These are phyloP conservation scores for Drosophila teissieri DNA, from an alignment of 1,140 invertebrate species.

Conservation along the genomic window DNA sequence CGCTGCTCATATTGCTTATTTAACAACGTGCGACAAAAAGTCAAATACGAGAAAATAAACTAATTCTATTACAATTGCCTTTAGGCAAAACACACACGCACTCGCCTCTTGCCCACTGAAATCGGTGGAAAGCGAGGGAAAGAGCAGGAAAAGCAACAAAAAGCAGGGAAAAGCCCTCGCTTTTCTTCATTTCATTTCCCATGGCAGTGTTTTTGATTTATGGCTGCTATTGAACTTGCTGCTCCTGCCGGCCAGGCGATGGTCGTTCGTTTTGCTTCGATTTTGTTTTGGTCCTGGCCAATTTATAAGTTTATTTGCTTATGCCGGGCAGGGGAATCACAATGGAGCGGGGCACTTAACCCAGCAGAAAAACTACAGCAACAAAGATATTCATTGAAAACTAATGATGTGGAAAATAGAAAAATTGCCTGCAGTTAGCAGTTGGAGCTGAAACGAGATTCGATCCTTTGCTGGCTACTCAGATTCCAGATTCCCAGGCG, in stretches of 20 bases:
- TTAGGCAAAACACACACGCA: slow-evolving; percentile 26
- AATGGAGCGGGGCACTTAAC: slow-evolving; percentile 53
- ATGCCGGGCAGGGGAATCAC: slow-evolving; percentile 26
- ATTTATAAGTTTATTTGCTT: slow-evolving; percentile 80
- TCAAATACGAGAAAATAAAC: slow-evolving; percentile 69
- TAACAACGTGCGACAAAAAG: slow-evolving; percentile 61
- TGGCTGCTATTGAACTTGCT: slow-evolving; percentile 71
- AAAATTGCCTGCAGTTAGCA: slow-evolving; percentile 80
- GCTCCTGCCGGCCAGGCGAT: neutral
- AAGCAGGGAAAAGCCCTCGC: slow-evolving; percentile 13
- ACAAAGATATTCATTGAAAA: slow-evolving; percentile 76
- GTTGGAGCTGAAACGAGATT: slow-evolving; percentile 22
- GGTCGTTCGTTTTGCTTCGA: neutral
- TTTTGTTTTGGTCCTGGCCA: slow-evolving; percentile 49
- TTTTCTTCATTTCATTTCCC: slow-evolving; percentile 5
- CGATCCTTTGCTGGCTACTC: neutral
- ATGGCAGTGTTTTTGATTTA: slow-evolving; percentile 73
- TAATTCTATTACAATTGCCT: slow-evolving; percentile 73
- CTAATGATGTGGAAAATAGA: slow-evolving; percentile 82
- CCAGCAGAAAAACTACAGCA: slow-evolving; percentile 40
- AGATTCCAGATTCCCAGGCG: slow-evolving; percentile 16
- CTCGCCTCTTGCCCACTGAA: neutral
- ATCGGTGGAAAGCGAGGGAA: neutral
- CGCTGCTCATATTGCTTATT: slow-evolving; percentile 23
- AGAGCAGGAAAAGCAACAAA: neutral